Percentiles rank a stretch among this genome's conserved stretches.
phyloP scores from a whole-genome alignment of 2,113 vertebrate genomes.

The Anolis sagrei region DNA sequence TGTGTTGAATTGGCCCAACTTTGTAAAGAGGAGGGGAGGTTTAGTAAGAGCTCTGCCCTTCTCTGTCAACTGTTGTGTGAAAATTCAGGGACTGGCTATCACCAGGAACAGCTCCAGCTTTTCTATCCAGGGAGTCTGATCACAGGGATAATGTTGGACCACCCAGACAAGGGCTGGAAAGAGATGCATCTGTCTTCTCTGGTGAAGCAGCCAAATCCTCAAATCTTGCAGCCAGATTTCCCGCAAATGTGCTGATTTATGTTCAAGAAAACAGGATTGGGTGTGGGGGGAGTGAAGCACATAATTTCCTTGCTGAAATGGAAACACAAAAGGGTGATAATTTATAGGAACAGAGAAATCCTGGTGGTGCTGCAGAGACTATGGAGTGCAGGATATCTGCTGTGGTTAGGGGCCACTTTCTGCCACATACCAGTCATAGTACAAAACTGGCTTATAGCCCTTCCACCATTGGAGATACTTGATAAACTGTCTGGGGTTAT shows the following conservation, averaged over 20 bases:
- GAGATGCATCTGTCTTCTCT: constrained; percentile 59
- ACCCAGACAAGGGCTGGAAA: constrained; percentile 70
- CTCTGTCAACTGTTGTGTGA: constrained; percentile 56
- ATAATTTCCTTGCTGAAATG: constrained; percentile 30
- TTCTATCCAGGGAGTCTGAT: constrained; percentile 71
- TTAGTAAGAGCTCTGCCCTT: constrained; percentile 48
- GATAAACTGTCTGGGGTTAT: neutral
- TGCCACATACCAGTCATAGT: neutral
- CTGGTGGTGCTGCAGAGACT: constrained; percentile 8
- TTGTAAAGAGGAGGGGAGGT: constrained; percentile 51
- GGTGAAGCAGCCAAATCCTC: constrained; percentile 52
- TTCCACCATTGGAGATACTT: neutral
- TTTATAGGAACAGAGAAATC: constrained; percentile 25
- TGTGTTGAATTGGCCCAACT: constrained; percentile 80
- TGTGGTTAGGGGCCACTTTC: neutral
- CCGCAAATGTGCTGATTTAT: constrained; percentile 62
- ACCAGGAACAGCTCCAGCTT: constrained; percentile 72
- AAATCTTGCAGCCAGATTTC: constrained; percentile 61
- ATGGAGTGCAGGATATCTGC: neutral
- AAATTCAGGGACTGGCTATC: constrained; percentile 71
- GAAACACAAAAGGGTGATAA: constrained; percentile 21
- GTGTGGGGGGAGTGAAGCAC: too few relatives aligned
- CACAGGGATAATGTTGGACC: constrained; percentile 76
- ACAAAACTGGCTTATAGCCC: neutral
- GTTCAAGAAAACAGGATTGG: neutral